Base-by-base conservation (phyloP, 37 sponge, comb jelly and placozoan genomes). In the Corticium candelabrum region DNA sequence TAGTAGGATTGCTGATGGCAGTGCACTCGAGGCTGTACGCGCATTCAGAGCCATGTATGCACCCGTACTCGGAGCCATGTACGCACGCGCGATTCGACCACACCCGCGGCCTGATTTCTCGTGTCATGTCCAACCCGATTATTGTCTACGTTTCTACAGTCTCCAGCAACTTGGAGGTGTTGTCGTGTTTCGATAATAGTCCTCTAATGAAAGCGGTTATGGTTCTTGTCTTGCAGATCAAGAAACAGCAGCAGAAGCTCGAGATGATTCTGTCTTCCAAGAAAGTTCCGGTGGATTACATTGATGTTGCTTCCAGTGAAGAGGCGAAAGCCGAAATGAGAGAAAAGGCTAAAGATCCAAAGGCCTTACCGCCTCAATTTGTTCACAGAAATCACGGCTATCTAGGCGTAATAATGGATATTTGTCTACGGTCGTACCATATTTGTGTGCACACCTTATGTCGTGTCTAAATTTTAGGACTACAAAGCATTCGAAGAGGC, bases 311-410 rank as follows among this genome's bases (percentile, higher is more conserved):
- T 38, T 89, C 95, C 31, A 68, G 68, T 56, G 87, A 88, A 37
- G 76, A 68, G 30, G 74, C 40, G 38, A 90, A 88, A 76, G 34
- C 78, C 34, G 86, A 89, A 68, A 94, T 94, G 95, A 84, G 92
- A 0, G 82, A 88, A 0, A 2, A 89, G 0, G 39, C 34, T 0
- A 87, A 83, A 0, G 77, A 94, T 76, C 81, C 82, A 2, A 86
- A 84, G 32, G 95, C 91, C 32, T 79, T 94, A 30, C 91, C 95
- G 1, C 95, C 95, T 34, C 95, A 94, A 41, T 68, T 94, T 27
- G 78, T 69, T 78, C 88, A 90, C 62, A 85, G 83, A 0, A 81
- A 90, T 68, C 37, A 40, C 1, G 95, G 56, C 87, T 91, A 57
- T 76, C 87, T 79, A 30, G 39, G 40, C 1, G 3, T 40, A 15